A percentile compares a stretch with the other conserved stretches of the same genome.
Conservation (phyloP, 2,113 vertebrate genomes). For the Ahaetulla prasina region DNA sequence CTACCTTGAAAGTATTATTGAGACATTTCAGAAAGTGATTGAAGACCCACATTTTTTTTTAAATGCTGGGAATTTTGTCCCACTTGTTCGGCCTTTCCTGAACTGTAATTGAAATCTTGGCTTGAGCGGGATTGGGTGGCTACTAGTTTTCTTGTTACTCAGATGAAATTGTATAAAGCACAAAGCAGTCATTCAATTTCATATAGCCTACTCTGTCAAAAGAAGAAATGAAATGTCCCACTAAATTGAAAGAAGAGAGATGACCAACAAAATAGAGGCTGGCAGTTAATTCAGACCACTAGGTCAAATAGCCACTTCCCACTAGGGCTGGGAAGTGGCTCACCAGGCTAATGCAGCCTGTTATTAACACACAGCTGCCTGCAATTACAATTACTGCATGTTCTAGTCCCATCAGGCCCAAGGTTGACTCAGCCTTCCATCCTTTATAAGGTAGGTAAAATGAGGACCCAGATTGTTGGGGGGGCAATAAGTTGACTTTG, state of each 20-base stretch:
- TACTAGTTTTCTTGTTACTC: neutral
- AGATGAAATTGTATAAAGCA: neutral
- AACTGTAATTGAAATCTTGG: neutral
- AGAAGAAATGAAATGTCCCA: neutral
- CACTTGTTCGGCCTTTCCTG: neutral
- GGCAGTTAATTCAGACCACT: neutral
- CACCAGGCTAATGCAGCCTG: too few relatives aligned
- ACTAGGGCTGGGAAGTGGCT: too few relatives aligned
- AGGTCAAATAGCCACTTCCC: too few relatives aligned
- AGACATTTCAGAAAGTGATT: neutral
- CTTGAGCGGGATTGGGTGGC: neutral
- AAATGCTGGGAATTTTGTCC: neutral
- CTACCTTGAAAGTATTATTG: neutral
- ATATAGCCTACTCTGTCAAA: neutral
- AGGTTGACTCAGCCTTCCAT: too few relatives aligned
- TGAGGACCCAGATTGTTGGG: too few relatives aligned
- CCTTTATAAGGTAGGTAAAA: too few relatives aligned
- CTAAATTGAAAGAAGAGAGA: neutral
- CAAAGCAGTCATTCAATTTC: neutral
- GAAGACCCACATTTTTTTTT: neutral
- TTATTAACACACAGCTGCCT: too few relatives aligned
- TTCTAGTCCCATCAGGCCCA: too few relatives aligned
- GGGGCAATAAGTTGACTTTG: too few relatives aligned
- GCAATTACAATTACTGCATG: too few relatives aligned
- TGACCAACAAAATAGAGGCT: neutral